Percentiles rank a stretch among this genome's conserved stretches.
Evolutionary conservation across 2,888 invertebrate species (phyloP).

Genomic region (Laspeyria flexula): DNA sequence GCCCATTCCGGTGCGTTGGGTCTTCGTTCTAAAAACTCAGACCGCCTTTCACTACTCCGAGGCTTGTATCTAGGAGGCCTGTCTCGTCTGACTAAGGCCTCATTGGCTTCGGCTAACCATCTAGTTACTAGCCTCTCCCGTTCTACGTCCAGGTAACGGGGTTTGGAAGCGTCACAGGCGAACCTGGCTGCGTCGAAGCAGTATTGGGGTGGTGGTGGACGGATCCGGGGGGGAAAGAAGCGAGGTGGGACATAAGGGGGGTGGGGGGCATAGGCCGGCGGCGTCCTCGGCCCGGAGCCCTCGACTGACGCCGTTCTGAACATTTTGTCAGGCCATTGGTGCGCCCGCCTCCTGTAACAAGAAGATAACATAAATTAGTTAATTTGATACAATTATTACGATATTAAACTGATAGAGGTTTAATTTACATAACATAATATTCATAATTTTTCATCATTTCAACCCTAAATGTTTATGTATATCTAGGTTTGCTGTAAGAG

Average conservation of each 20-base stretch:
- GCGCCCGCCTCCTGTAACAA: slow-evolving; percentile 67
- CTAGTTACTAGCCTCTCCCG: slow-evolving; percentile 78
- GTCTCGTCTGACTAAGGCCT: slow-evolving; percentile 77
- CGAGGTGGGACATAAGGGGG: slow-evolving; percentile 78
- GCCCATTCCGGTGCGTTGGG: slow-evolving; percentile 75
- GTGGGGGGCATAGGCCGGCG: slow-evolving; percentile 82
- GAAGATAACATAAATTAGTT: not conserved
- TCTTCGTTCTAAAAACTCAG: slow-evolving; percentile 76
- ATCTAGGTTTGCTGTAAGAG: too few species aligned
- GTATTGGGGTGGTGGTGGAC: slow-evolving; percentile 82
- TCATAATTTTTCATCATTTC: too few species aligned
- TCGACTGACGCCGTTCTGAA: slow-evolving; percentile 84
- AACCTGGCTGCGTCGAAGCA: slow-evolving; percentile 84
- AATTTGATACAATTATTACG: too few species aligned
- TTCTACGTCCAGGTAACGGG: slow-evolving; percentile 80
- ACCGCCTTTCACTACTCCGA: slow-evolving; percentile 78
- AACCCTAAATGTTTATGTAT: too few species aligned
- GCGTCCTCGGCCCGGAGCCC: slow-evolving; percentile 82
- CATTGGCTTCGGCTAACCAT: slow-evolving; percentile 83
- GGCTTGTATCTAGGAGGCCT: slow-evolving; percentile 79
- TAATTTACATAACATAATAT: too few species aligned
- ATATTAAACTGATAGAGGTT: too few species aligned
- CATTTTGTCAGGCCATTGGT: slow-evolving; percentile 81
- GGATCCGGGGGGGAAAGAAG: slow-evolving; percentile 77
- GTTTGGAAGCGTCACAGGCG: slow-evolving; percentile 82